Evolutionary conservation across 2,113 vertebrate genomes (phyloP), one percentile per base, ranked within the genome.

Genomic region (Kryptolebias marmoratus): DNA sequence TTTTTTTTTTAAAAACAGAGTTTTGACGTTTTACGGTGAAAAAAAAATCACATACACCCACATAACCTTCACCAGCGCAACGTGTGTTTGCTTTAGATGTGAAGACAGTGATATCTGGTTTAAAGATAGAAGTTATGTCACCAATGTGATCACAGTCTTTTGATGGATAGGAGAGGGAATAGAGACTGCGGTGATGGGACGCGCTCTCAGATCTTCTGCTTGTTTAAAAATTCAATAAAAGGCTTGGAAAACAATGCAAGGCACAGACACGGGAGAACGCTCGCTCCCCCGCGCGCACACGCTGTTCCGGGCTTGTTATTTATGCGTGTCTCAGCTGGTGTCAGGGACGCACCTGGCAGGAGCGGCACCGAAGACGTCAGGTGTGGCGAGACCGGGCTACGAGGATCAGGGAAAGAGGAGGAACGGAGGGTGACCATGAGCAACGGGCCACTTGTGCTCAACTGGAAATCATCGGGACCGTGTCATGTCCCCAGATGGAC

Each of bases 201-300:
- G 27, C 22, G 58, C 72, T 69, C 68, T 86, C 68, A 70, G 80
- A 86, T 75, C 78, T 80, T 82, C 75, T 22, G 73, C 67, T 77
- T 81, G 76, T 87, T 91, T 73, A 91, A 90, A 91, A 84, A 91
- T 89, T 89, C 67, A 87, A 64, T 65, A 84, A 87, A 42, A 31
- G 82, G 79, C 31, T 68, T 57, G 65, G 47, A 68, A 80, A 84
- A 84, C 62, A 69, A 77, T 52, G 55, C 49, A 53, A 71, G 71
- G 39, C 47, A 18, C 64, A 62, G 10, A 42, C 39, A 42, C 39
- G 31, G n/a, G 5, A 8, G 69, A 44, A 65, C 57, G 48, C 55
- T 74, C 83, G 61, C n/a, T 30, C 27, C 2, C 14, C 22, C 22
- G 22, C 53, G 32, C 12, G 44, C 7, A 16, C 49, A n/a, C 3